A percentile compares a stretch with the other conserved stretches of the same genome.
Conservation (phyloP, 2,888 invertebrate species). For the Smittia sp. region DNA sequence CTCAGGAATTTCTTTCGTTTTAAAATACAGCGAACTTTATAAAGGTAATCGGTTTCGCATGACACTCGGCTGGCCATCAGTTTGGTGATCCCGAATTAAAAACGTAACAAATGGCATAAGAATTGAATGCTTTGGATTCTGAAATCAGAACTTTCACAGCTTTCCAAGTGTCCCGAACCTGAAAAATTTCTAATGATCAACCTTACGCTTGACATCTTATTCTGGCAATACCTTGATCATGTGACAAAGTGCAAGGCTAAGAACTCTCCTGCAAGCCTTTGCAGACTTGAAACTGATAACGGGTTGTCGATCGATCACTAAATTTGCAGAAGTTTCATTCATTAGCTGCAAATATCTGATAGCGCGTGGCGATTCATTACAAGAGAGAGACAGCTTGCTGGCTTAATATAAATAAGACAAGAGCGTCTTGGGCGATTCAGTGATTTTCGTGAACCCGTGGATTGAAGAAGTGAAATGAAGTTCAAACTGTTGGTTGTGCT, state of each 20-base stretch:
- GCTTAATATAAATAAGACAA: not conserved
- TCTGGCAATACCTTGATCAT: too few relatives aligned
- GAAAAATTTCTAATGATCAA: too few relatives aligned
- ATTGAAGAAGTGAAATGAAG: not conserved
- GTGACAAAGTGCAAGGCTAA: not conserved
- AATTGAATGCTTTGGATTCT: too few relatives aligned
- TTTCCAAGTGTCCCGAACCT: too few relatives aligned
- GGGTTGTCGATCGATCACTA: not conserved
- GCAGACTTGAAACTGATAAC: not conserved
- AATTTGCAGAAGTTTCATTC: not conserved
- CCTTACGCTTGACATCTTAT: too few relatives aligned
- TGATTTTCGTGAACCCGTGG: not conserved
- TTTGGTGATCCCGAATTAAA: too few relatives aligned
- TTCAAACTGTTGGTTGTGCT: not conserved
- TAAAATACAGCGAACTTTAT: too few relatives aligned
- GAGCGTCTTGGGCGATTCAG: not conserved
- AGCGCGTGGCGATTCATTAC: not conserved
- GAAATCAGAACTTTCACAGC: too few relatives aligned
- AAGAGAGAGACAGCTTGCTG: not conserved
- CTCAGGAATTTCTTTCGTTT: too few relatives aligned
- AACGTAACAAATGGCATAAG: too few relatives aligned
- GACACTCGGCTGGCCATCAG: too few relatives aligned
- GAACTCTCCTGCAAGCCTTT: not conserved
- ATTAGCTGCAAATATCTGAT: not conserved
- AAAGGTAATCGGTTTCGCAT: too few relatives aligned